Conservation (phyloP, 1,140 invertebrate species). For the Agraylea sexmaculata region DNA sequence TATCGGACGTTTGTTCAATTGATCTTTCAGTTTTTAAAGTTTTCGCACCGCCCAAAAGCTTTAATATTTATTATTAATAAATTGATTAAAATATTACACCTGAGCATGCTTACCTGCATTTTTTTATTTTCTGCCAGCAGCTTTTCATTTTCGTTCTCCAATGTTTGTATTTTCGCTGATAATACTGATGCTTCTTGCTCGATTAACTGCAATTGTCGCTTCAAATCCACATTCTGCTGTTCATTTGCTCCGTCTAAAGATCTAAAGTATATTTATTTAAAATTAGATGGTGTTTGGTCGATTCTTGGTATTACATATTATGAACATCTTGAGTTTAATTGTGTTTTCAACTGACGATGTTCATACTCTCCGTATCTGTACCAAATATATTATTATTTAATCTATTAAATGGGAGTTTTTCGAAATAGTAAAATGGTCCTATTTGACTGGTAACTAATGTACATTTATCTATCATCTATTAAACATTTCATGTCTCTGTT, state of each 20-base stretch:
- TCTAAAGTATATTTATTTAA: too few relatives aligned
- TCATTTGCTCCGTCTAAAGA: slow-evolving; percentile 47
- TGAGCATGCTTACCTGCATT: slow-evolving; percentile 30
- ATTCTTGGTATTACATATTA: too few relatives aligned
- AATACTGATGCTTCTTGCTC: slow-evolving; percentile 60
- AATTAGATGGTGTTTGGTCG: too few relatives aligned
- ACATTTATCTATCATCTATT: too few relatives aligned
- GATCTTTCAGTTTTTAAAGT: slow-evolving; percentile 39
- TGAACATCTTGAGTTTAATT: too few relatives aligned
- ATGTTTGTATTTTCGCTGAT: slow-evolving; percentile 46
- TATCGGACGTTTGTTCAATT: slow-evolving; percentile 44
- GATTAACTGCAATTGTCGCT: slow-evolving; percentile 57
- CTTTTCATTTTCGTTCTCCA: slow-evolving; percentile 66
- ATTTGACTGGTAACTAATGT: too few relatives aligned
- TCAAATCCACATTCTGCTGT: slow-evolving; percentile 52
- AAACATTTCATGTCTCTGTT: too few relatives aligned
- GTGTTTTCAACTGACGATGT: too few relatives aligned
- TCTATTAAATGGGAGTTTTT: too few relatives aligned
- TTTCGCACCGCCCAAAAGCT: slow-evolving; percentile 41
- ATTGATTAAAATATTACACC: background rate
- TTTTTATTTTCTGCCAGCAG: slow-evolving; percentile 59
- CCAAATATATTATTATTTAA: too few relatives aligned
- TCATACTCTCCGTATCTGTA: too few relatives aligned
- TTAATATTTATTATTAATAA: slow-evolving; percentile 7
- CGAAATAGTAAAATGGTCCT: too few relatives aligned